Percentiles rank a stretch among this genome's conserved stretches.
Conservation (phyloP, 2,888 invertebrate genomes). For the Caenorhabditis zanzibari region DNA sequence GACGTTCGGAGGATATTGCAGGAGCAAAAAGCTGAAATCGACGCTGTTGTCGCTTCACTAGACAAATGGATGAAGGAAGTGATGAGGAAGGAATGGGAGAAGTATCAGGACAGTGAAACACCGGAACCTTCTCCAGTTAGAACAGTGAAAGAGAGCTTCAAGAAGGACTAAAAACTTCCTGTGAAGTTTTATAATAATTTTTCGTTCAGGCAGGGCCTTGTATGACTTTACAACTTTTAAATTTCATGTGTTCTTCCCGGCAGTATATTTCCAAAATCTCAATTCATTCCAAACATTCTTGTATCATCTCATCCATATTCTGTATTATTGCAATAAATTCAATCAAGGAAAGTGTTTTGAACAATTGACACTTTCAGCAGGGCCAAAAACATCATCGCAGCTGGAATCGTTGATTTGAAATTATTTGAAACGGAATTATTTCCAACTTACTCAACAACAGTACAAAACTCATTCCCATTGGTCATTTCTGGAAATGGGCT, state of each 20-base stretch:
- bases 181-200: background rate
- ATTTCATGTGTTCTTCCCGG: background rate
- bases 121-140: background rate
- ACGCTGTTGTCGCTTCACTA: background rate
- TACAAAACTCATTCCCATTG: conserved; percentile 25
- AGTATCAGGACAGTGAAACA: background rate
- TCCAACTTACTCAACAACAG: conserved; percentile 18
- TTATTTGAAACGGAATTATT: background rate
- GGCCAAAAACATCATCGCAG: conserved; percentile 39
- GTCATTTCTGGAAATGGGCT: conserved; percentile 47
- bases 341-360: background rate
- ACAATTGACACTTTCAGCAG: conserved; percentile 31
- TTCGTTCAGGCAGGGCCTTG: background rate
- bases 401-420: conserved; percentile 5
- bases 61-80: conserved; percentile 33
- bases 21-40: conserved; percentile 6
- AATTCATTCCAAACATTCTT: background rate
- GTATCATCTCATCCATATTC: background rate
- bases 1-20: background rate
- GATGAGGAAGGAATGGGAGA: conserved; percentile 21
- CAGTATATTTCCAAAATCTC: background rate
- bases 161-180: no score
- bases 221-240: background rate
- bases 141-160: background rate
- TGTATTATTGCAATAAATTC: background rate